These are phyloP conservation scores for Heterodera filipjevi DNA, from an alignment of 2,888 invertebrate species.

Conservation along the genomic window DNA sequence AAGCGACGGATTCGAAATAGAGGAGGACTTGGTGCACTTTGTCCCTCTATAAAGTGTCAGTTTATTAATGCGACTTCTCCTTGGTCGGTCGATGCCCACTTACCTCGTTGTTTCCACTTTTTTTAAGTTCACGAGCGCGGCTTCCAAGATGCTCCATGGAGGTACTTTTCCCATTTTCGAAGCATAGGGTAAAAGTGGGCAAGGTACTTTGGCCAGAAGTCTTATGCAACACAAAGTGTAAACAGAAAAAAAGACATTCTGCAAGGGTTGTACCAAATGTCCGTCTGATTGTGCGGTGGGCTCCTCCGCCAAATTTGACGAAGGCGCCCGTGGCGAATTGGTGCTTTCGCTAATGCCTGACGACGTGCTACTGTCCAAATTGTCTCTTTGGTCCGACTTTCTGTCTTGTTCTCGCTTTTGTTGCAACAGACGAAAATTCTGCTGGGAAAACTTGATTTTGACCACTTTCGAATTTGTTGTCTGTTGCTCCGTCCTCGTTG, in stretches of 20 bases:
- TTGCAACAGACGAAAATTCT: not conserved
- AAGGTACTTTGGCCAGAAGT: not conserved
- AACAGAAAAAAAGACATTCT: not conserved
- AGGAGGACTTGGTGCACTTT: conserved; percentile 16
- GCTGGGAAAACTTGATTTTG: not conserved
- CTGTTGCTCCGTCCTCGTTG: not conserved
- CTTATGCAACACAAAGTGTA: not conserved
- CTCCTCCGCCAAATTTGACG: conserved; percentile 3
- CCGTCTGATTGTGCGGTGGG: not conserved
- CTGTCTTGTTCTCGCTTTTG: not conserved
- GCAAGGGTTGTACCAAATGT: not conserved
- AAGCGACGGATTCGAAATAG: conserved; percentile 32
- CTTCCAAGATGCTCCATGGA: not conserved
- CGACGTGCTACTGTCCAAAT: not conserved
- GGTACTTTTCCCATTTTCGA: not conserved
- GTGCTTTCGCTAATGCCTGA: not conserved
- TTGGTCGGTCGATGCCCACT: too few species aligned
- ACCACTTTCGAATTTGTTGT: not conserved
- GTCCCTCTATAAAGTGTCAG: conserved; percentile 20
- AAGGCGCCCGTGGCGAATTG: not conserved
- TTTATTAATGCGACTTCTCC: not conserved
- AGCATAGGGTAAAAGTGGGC: not conserved
- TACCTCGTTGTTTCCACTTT: conserved; percentile 24
- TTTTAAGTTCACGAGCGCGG: conserved; percentile 15
- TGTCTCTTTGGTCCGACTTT: not conserved